These are phyloP conservation scores for Pachycephala philippinensis DNA, from an alignment of 2,113 vertebrate species.

Conservation along the genomic window DNA sequence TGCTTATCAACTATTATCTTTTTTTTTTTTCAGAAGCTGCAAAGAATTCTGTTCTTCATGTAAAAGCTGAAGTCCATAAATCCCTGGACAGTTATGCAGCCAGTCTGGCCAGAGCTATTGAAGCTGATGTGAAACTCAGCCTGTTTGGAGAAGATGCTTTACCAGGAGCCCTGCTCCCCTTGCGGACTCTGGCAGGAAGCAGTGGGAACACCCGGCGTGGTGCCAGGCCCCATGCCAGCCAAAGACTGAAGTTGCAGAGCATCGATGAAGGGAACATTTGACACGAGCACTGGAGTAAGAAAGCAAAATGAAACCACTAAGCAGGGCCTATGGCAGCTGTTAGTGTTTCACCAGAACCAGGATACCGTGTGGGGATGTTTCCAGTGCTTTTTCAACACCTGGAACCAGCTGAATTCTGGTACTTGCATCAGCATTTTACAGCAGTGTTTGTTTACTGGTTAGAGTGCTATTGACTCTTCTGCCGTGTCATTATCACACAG, in stretches of 20 bases:
- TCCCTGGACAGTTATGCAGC: conserved; percentile 89
- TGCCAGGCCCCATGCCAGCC: conserved; percentile 76
- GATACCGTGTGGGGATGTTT: neutral
- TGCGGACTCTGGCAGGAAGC: conserved; percentile 47
- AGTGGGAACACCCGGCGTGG: conserved; percentile 57
- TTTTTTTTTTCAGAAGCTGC: conserved; percentile 61
- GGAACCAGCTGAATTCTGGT: neutral
- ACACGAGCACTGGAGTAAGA: conserved; percentile 48
- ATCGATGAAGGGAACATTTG: conserved; percentile 90
- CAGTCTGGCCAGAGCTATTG: conserved; percentile 90
- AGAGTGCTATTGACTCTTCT: conserved; percentile 18
- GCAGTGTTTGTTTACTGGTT: conserved; percentile 15
- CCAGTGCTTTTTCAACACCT: neutral
- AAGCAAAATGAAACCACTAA: conserved; percentile 25
- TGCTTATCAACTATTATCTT: neutral
- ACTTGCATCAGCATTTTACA: conserved; percentile 4
- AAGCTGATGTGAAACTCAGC: conserved; percentile 90
- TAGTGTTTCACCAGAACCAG: neutral
- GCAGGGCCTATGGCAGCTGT: neutral
- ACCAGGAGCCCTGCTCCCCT: conserved; percentile 67
- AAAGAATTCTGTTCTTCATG: conserved; percentile 75
- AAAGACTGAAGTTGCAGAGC: conserved; percentile 89
- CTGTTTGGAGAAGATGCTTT: conserved; percentile 85
- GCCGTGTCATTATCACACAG: neutral
- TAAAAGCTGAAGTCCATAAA: conserved; percentile 86